These are phyloP conservation scores for Andrena hattorfiana DNA, from an alignment of 2,888 invertebrate genomes.

Conservation along the genomic window DNA sequence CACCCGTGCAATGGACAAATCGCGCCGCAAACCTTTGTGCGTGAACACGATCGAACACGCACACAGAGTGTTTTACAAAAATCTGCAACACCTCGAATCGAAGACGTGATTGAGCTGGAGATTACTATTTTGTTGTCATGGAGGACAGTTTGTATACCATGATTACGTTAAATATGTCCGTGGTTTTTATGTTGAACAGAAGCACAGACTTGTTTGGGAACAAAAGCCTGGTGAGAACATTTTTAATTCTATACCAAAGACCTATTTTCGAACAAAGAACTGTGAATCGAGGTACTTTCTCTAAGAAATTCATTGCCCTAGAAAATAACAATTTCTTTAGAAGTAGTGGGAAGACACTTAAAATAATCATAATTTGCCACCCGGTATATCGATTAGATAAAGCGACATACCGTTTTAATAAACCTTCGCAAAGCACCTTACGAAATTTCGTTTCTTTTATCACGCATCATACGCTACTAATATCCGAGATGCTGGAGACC, in stretches of 20 bases:
- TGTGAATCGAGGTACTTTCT: too few relatives aligned
- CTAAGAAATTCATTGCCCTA: too few relatives aligned
- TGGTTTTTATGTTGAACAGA: too few relatives aligned
- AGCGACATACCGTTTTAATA: slow-evolving; percentile 8
- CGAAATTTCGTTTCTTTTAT: not conserved
- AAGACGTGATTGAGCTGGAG: slow-evolving; percentile 26
- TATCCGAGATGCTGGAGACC: slow-evolving; percentile 37
- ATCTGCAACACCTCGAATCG: slow-evolving; percentile 36
- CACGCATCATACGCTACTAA: slow-evolving; percentile 17
- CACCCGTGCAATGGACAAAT: slow-evolving; percentile 37
- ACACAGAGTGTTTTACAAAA: slow-evolving; percentile 40
- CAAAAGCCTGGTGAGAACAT: too few relatives aligned
- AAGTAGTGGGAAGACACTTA: not conserved
- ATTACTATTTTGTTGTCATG: slow-evolving; percentile 18
- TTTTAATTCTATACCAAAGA: too few relatives aligned
- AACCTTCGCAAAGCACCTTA: not conserved
- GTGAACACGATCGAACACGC: slow-evolving; percentile 30
- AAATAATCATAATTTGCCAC: not conserved
- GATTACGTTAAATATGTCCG: too few relatives aligned
- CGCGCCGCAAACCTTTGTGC: not conserved
- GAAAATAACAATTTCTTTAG: too few relatives aligned
- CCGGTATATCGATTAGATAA: slow-evolving; percentile 15
- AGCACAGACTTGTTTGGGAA: too few relatives aligned
- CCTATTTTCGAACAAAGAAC: too few relatives aligned
- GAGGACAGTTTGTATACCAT: slow-evolving; percentile 8